Evolutionary conservation across 92 coral and sea anemone species (phyloP).

Genomic region (Diadumene lineata): DNA sequence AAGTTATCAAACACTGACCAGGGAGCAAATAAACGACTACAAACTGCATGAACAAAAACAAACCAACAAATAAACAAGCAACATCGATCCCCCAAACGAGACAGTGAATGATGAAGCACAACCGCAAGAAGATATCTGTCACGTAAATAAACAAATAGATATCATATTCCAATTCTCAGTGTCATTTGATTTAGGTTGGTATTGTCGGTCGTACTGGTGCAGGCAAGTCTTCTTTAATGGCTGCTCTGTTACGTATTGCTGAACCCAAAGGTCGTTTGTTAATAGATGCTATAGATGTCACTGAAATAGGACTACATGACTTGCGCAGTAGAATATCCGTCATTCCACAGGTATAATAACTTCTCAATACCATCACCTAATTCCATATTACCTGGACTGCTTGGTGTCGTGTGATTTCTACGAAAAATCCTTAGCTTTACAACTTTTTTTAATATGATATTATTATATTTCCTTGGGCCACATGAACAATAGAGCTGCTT

Average conservation of each 20-base stretch:
- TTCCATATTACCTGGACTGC: neutral
- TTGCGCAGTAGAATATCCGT: constrained; percentile 77
- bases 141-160: neutral
- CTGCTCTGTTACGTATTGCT: constrained; percentile 78
- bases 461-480: too few species aligned
- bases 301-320: constrained; percentile 76
- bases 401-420: too few species aligned
- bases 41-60: neutral
- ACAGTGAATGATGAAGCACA: neutral
- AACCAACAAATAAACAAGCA: neutral
- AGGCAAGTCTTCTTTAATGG: constrained; percentile 86
- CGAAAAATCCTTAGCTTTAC: too few species aligned
- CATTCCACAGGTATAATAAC: constrained; percentile 76
- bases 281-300: constrained; percentile 82
- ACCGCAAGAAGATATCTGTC: neutral
- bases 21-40: neutral
- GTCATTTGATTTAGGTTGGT: constrained; percentile 59
- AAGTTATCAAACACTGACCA: neutral
- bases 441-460: too few species aligned
- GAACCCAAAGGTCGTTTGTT: constrained; percentile 76
- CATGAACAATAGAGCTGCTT: too few species aligned
- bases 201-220: constrained; percentile 95
- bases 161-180: neutral
- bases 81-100: neutral
- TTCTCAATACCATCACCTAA: neutral